phyloP scores from a whole-genome alignment of 2,888 invertebrate genomes.

The Leptothorax acervorum region DNA sequence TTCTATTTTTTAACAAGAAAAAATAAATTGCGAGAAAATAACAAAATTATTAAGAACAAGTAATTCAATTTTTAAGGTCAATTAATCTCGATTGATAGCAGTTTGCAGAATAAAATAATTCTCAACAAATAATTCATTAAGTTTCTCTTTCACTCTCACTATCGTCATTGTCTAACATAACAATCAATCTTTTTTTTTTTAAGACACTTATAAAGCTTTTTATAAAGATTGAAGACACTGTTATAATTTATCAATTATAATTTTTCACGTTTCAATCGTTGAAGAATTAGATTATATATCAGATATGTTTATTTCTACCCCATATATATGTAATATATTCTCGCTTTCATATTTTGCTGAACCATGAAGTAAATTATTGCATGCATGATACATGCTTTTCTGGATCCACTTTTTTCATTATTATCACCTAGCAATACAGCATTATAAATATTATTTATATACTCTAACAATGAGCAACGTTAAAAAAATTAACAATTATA shows the following conservation, averaged over 20 bases:
- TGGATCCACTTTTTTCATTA: not conserved
- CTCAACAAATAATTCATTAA: not conserved
- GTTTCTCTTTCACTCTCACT: no score
- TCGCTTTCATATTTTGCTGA: not conserved
- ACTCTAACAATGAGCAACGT: not conserved
- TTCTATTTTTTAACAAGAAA: not conserved
- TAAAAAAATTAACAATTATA: not conserved
- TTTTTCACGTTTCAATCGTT: not conserved
- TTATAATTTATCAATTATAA: not conserved
- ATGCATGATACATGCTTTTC: not conserved
- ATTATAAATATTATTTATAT: not conserved
- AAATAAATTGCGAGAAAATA: not conserved
- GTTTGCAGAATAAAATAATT: not conserved
- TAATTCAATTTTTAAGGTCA: not conserved
- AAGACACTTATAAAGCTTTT: not conserved
- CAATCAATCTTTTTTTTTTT: not conserved
- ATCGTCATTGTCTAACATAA: not conserved
- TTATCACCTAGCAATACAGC: not conserved
- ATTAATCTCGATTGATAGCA: not conserved
- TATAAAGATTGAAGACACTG: not conserved
- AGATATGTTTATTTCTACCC: not conserved
- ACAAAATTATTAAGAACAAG: not conserved
- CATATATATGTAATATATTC: not conserved
- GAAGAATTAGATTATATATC: not conserved
- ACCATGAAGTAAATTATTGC: not conserved